Base-by-base conservation (phyloP, 2,113 vertebrate species). In the Myiozetetes cayanensis region DNA sequence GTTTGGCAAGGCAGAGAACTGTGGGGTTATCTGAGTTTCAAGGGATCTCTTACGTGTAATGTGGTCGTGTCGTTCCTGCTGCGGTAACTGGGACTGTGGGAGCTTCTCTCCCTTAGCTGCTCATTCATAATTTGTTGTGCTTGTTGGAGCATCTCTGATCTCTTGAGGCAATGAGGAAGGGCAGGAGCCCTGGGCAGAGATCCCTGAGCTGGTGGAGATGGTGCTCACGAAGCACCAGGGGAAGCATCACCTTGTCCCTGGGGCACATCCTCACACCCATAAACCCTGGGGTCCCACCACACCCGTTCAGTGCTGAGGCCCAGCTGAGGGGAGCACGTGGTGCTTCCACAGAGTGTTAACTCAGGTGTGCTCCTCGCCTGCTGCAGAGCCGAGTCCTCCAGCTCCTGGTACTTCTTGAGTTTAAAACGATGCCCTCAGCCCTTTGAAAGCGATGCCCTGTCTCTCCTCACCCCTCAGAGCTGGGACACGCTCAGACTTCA, bases 21-120 rank as follows among this genome's bases (percentile, higher is more conserved):
- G 84, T 4, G 41, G 80, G 80, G 72, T 87, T 74, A 47, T 62
- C 9, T 25, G 73, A 49, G 89, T 95, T 95, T 20, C 66, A 43
- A 61, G 86, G 91, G 76, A 92, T 74, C 43, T 95, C 68, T 67
- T 6, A 0, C 2, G 3, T 14, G 72, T 43, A 53, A 46, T 1
- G 50, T 17, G 72, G 52, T 43, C 33, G 16, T 20, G 44, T 17
- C 5, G 24, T 11, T 85, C 28, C 72, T 47, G 44, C 72, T 10
- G 27, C 0, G 0, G 17, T 7, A 59, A 4, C n/a, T 8, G 62
- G 67, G 53, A 7, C 46, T 1, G 28, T 0, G 4, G 18, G 85
- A 87, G 72, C 86, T 47, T 76, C 2, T 0, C 35, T 56, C 43
- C 63, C 76, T 30, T 2, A 7, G 22, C 21, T 28, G 82, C 82